A percentile compares a stretch with the other conserved stretches of the same genome.
Evolutionary conservation across 2,797 vertebrate genomes (phyloP).

Genomic region (Siniperca undulata): DNA sequence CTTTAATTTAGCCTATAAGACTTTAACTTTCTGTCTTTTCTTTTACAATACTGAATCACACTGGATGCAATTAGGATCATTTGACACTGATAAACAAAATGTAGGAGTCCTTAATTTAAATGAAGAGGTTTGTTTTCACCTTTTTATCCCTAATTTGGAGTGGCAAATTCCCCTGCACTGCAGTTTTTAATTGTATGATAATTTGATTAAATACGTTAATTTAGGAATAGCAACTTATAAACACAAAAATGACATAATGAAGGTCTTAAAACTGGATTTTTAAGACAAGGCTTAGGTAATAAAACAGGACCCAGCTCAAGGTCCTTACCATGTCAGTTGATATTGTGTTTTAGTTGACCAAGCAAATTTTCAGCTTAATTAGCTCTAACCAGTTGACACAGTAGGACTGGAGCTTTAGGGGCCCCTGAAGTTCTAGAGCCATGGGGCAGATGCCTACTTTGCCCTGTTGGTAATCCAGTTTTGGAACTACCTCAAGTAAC

Average conservation of each 20-base stretch:
- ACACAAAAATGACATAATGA: not conserved
- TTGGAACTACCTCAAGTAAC: not conserved
- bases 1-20: slow-evolving; percentile 20
- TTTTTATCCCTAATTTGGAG: not conserved
- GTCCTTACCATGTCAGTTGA: not conserved
- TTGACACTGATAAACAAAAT: not conserved
- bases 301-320: not conserved
- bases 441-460: not conserved
- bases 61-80: not conserved
- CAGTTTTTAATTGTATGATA: not conserved
- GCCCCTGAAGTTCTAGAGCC: not conserved
- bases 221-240: not conserved
- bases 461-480: not conserved
- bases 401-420: not conserved
- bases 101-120: not conserved
- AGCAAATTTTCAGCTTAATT: not conserved
- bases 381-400: not conserved
- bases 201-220: not conserved
- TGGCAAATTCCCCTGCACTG: not conserved
- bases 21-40: slow-evolving; percentile 1
- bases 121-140: not conserved
- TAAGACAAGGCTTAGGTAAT: not conserved
- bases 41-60: not conserved
- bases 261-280: not conserved
- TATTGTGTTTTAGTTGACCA: not conserved